Evolutionary conservation across 2,797 vertebrate genomes (phyloP), one percentile per base, ranked within the genome.

Genomic region (Enteromius treurensis): DNA sequence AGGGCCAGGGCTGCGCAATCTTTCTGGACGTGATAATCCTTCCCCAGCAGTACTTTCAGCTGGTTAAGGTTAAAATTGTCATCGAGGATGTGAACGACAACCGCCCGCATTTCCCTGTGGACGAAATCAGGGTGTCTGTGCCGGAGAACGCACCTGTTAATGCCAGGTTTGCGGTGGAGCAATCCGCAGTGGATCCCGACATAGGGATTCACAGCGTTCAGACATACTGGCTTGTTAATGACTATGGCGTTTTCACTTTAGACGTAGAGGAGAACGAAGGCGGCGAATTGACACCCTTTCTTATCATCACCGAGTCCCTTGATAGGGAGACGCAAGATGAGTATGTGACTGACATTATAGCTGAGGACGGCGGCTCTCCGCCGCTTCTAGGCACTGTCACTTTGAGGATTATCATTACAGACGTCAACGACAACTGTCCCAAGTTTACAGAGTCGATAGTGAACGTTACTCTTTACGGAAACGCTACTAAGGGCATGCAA

Each of bases 361-460:
- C 97, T 1, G 98, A 99, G 92, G 98, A 99, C 13, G 97, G 98
- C 1, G 98, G 98, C 0, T 94, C 91, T 2, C 98, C 98, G 60
- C 96, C 96, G 0, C 95, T 97, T 0, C 21, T 97, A 23, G 98
- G 98, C 29, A 97, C 95, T 0, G 96, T 97, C 55, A 97, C 96
- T 19, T 95, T 99, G 51, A 96, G 96, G 89, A 95, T 99, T 77
- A 89, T 95, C 79, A 96, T 99, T 89, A 96, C 95, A 0, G 98
- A 99, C 82, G 93, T 99, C 83, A 99, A 99, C 40, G 98, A 99
- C 92, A 99, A 99, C 88, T 99, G 98, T 71, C 98, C 98, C 5
- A 93, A 95, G 77, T 99, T 99, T 90, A 89, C 82, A 0, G 93
- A 97, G 84, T 95, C 96, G 0, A 95, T 96, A 80, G 90, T 98